A percentile compares a stretch with the other conserved stretches of the same genome.
phyloP scores from a whole-genome alignment of 1,140 invertebrate species.

The Leptoteleia sp. region DNA sequence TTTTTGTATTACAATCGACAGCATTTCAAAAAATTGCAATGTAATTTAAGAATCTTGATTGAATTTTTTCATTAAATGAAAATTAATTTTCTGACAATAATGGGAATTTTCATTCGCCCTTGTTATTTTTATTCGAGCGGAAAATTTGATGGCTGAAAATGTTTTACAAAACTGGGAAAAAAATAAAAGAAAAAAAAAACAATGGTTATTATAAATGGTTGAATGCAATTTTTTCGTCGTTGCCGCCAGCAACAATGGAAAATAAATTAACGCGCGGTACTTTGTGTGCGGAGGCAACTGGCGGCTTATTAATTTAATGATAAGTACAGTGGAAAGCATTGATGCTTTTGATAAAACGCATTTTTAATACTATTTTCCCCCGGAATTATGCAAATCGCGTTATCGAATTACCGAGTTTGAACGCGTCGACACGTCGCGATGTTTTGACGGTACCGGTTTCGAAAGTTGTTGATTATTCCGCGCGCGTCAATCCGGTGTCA shows the following conservation, averaged over 20 bases:
- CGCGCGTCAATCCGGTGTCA: conserved; percentile 21
- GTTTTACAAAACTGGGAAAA: too few relatives aligned
- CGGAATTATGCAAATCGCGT: conserved; percentile 23
- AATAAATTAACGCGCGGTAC: conserved; percentile 6
- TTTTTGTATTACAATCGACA: too few relatives aligned
- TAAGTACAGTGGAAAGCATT: background rate
- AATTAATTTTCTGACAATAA: too few relatives aligned
- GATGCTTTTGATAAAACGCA: background rate
- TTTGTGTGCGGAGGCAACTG: background rate
- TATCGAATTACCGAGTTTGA: background rate
- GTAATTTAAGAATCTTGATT: too few relatives aligned
- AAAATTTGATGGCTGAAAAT: background rate
- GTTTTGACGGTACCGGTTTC: conserved; percentile 22
- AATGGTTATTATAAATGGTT: background rate
- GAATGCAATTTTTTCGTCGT: conserved; percentile 7
- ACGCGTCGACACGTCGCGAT: background rate
- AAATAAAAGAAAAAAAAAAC: too few relatives aligned
- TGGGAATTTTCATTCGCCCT: conserved; percentile 2
- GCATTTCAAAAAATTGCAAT: too few relatives aligned
- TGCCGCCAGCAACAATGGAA: conserved; percentile 12
- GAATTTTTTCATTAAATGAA: too few relatives aligned
- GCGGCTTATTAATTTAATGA: conserved; percentile 1
- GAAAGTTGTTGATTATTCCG: conserved; percentile 8
- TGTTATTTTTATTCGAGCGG: conserved; percentile 4
- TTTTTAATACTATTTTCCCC: conserved; percentile 7